A percentile compares a stretch with the other conserved stretches of the same genome.
These are phyloP conservation scores for Alcedo atthis DNA, from an alignment of 2,797 vertebrate genomes.

Conservation along the genomic window DNA sequence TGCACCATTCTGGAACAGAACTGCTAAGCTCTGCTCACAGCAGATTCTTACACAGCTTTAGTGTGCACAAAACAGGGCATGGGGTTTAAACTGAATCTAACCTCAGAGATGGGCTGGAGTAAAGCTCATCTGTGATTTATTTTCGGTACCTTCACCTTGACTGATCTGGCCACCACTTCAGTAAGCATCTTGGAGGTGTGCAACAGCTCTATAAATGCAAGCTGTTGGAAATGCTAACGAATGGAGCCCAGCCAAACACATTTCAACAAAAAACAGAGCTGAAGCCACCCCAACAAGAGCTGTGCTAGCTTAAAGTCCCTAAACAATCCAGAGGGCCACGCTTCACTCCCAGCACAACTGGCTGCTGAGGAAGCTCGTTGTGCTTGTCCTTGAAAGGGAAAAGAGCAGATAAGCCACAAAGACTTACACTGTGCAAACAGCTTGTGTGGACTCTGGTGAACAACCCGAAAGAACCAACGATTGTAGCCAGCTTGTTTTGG, in stretches of 20 bases:
- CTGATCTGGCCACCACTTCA: background rate
- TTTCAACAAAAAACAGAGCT: background rate
- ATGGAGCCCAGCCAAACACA: background rate
- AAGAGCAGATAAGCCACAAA: constrained; percentile 25
- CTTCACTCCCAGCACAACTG: constrained; percentile 5
- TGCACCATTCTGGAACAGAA: background rate
- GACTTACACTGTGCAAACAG: constrained; percentile 21
- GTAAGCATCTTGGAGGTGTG: background rate
- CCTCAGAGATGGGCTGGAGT: background rate
- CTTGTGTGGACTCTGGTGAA: background rate
- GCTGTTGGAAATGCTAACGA: background rate
- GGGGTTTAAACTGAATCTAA: background rate
- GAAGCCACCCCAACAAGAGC: background rate
- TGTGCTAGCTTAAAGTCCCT: background rate
- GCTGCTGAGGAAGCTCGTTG: background rate
- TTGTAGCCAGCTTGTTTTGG: constrained; percentile 1
- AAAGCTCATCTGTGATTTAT: background rate
- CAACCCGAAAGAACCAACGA: constrained; percentile 37
- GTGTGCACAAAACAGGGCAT: background rate
- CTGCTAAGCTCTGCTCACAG: background rate
- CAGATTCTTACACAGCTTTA: background rate
- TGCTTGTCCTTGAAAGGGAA: constrained; percentile 25
- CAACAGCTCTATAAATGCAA: background rate
- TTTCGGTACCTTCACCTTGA: background rate
- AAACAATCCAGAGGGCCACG: background rate